Conservation (phyloP, 1,140 invertebrate species). For the Kradibia gibbosae region DNA sequence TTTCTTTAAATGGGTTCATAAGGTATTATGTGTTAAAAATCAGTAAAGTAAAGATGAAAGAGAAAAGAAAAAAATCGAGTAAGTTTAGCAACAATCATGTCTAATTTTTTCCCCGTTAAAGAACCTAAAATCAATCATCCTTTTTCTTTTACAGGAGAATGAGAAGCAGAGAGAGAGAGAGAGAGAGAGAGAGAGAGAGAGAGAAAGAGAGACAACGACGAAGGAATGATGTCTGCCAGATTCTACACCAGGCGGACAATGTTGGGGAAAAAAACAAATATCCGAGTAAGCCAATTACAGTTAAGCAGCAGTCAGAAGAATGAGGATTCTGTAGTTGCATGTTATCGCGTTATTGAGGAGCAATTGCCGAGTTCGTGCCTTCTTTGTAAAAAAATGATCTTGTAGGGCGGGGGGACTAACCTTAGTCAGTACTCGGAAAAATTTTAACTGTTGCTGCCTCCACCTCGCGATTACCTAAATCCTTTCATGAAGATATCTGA, state of each 20-base stretch:
- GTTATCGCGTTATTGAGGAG: slow-evolving; percentile 40
- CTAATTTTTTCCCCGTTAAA: slow-evolving; percentile 36
- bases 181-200: no score
- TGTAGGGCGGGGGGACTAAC: neutral
- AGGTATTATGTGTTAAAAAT: no score
- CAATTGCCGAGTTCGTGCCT: neutral
- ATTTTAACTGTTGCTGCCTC: neutral
- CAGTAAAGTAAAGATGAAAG: neutral
- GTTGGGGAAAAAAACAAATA: slow-evolving; percentile 22
- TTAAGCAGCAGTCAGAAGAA: neutral
- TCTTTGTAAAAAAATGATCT: slow-evolving; percentile 12
- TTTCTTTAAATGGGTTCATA: neutral
- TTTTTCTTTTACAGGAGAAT: neutral
- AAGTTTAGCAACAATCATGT: slow-evolving; percentile 7
- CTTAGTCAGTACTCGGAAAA: slow-evolving; percentile 1
- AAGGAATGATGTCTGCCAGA: neutral
- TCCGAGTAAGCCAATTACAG: slow-evolving; percentile 32
- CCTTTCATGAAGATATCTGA: neutral
- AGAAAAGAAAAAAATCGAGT: neutral
- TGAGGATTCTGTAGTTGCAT: slow-evolving; percentile 17
- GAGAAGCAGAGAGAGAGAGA: neutral
- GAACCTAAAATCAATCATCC: neutral
- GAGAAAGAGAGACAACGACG: no score
- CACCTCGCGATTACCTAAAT: slow-evolving; percentile 6
- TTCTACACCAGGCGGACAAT: neutral